Evolutionary conservation across 2,888 invertebrate species (phyloP).

Genomic region (Pachliopta kotzebuea): DNA sequence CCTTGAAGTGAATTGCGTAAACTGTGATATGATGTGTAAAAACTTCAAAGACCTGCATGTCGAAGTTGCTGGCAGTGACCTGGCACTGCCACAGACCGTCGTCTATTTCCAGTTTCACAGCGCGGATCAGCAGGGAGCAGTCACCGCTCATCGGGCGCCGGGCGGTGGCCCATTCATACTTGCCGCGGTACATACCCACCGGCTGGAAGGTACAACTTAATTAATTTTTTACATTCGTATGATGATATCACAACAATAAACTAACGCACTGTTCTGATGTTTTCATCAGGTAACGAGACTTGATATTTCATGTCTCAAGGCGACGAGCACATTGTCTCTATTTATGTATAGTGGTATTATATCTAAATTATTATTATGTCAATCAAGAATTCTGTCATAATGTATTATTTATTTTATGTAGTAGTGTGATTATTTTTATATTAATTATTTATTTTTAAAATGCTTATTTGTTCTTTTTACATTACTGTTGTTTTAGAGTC

Average conservation of each 20-base stretch:
- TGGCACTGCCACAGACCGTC: slow-evolving; percentile 96
- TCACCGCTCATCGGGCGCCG: slow-evolving; percentile 83
- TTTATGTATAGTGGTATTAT: too few relatives aligned
- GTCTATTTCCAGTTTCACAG: slow-evolving; percentile 91
- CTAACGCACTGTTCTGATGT: background rate
- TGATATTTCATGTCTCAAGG: too few relatives aligned
- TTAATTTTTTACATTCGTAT: background rate
- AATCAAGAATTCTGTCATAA: too few relatives aligned
- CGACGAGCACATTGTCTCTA: too few relatives aligned
- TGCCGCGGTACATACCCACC: slow-evolving; percentile 91
- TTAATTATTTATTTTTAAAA: too few relatives aligned
- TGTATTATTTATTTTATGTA: too few relatives aligned
- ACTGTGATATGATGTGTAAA: background rate
- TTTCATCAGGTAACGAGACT: too few relatives aligned
- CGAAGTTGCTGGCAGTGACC: slow-evolving; percentile 94
- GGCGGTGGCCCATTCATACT: slow-evolving; percentile 93
- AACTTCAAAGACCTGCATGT: slow-evolving; percentile 77
- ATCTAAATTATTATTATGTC: too few relatives aligned
- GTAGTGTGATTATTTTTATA: too few relatives aligned
- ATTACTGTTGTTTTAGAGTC: too few relatives aligned
- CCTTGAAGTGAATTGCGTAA: background rate
- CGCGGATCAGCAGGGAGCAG: slow-evolving; percentile 92
- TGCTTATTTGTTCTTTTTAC: too few relatives aligned
- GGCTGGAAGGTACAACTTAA: slow-evolving; percentile 83
- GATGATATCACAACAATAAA: too few relatives aligned